phyloP scores from a whole-genome alignment of 2,888 invertebrate genomes.

The Ligdia adustata region DNA sequence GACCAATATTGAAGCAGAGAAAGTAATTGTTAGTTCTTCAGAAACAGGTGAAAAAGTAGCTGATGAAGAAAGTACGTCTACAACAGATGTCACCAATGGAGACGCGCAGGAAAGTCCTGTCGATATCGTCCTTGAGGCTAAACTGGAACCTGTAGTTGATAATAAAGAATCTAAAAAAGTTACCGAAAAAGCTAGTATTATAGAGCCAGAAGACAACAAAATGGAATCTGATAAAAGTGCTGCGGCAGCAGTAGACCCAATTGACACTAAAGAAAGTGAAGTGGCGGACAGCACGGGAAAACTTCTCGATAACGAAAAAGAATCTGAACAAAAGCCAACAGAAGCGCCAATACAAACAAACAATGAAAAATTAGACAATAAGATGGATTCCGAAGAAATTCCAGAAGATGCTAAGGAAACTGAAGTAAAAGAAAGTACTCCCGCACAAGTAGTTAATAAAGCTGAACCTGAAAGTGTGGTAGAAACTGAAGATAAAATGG shows the following conservation, averaged over 20 bases:
- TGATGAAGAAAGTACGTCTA: neutral
- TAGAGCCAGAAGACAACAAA: conserved; percentile 14
- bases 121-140: neutral
- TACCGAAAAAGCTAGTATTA: neutral
- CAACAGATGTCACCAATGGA: conserved; percentile 12
- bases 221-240: conserved; percentile 21
- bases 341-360: conserved; percentile 14
- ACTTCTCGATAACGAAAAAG: conserved; percentile 17
- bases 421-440: conserved; percentile 2
- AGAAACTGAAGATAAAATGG: conserved; percentile 12
- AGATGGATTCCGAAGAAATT: conserved; percentile 22
- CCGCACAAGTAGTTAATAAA: neutral
- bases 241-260: neutral
- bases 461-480: conserved; percentile 1
- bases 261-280: conserved; percentile 6
- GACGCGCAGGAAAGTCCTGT: neutral
- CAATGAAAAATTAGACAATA: conserved; percentile 1
- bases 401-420: conserved; percentile 4
- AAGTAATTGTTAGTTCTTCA: neutral
- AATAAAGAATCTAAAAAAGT: conserved; percentile 2
- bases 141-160: neutral
- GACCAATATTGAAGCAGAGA: conserved; percentile 4
- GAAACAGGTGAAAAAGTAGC: conserved; percentile 1
- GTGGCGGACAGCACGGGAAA: neutral
- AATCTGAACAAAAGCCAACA: conserved; percentile 24